These are phyloP conservation scores for Phaedon cochleariae DNA, from an alignment of 2,888 invertebrate species.

Conservation along the genomic window DNA sequence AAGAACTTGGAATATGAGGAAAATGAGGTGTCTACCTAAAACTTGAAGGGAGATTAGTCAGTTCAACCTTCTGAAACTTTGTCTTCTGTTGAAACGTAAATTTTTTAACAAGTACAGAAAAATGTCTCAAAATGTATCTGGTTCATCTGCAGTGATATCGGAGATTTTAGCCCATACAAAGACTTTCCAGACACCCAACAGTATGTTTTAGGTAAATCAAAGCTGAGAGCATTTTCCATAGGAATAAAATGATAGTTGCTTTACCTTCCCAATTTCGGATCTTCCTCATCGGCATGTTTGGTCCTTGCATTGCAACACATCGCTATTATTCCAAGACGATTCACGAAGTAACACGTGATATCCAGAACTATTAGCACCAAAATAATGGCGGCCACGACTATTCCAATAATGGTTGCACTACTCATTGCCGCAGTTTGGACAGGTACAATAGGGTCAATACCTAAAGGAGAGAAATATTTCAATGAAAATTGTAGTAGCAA, in stretches of 20 bases:
- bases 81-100: too few species aligned
- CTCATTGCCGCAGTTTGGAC: conserved; percentile 68
- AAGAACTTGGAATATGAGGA: too few species aligned
- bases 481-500: neutral
- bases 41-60: too few species aligned
- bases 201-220: conserved; percentile 9
- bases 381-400: conserved; percentile 83
- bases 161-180: too few species aligned
- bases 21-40: too few species aligned
- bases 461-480: conserved; percentile 39
- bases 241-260: conserved; percentile 30
- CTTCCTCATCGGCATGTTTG: conserved; percentile 80
- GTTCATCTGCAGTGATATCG: too few species aligned
- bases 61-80: too few species aligned
- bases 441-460: conserved; percentile 50
- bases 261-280: conserved; percentile 87
- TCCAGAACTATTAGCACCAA: conserved; percentile 86
- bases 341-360: conserved; percentile 77
- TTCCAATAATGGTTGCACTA: conserved; percentile 82
- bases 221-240: neutral
- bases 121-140: too few species aligned
- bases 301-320: conserved; percentile 71
- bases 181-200: too few species aligned
- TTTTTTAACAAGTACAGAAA: too few species aligned
- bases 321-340: conserved; percentile 74